Conservation (phyloP, 2,888 invertebrate genomes). For the Ornithoptera priamus region DNA sequence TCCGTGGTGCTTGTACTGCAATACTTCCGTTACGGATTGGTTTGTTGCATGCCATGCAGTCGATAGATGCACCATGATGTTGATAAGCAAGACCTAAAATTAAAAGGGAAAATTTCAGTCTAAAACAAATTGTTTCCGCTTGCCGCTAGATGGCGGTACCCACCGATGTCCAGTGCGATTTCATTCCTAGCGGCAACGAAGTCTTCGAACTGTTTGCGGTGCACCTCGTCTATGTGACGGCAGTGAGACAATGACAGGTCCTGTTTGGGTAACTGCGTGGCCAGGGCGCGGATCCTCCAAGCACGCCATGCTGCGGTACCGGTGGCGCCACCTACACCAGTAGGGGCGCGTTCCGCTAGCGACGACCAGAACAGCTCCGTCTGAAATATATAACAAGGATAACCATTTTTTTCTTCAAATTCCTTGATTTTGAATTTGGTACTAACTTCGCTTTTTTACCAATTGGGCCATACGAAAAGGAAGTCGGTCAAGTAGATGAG, state of each 20-base stretch:
- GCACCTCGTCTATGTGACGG: constrained; percentile 88
- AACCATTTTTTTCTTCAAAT: no score
- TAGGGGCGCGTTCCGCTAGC: constrained; percentile 85
- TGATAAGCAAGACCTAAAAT: constrained; percentile 81
- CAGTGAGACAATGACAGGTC: constrained; percentile 95
- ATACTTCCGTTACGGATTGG: constrained; percentile 89
- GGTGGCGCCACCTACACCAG: constrained; percentile 60
- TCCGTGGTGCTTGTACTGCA: constrained; percentile 91
- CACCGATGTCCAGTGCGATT: constrained; percentile 96
- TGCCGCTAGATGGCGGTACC: constrained; percentile 51
- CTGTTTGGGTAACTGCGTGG: constrained; percentile 95
- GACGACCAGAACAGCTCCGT: constrained; percentile 95
- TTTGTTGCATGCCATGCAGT: constrained; percentile 91
- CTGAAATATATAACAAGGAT: constrained; percentile 65
- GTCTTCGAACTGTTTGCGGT: constrained; percentile 92
- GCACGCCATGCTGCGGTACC: constrained; percentile 68
- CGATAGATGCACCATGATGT: constrained; percentile 78
- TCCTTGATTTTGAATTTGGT: background rate
- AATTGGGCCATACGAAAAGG: no score
- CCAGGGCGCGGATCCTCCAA: constrained; percentile 80
- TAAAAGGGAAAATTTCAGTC: constrained; percentile 19
- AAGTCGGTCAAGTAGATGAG: no score
- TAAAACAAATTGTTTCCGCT: constrained; percentile 34
- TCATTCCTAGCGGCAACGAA: constrained; percentile 97
- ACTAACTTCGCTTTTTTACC: no score